Percentiles rank a stretch among this genome's conserved stretches.
phyloP scores from a whole-genome alignment of 2,888 invertebrate species.

The Acrobeloides nanus region DNA sequence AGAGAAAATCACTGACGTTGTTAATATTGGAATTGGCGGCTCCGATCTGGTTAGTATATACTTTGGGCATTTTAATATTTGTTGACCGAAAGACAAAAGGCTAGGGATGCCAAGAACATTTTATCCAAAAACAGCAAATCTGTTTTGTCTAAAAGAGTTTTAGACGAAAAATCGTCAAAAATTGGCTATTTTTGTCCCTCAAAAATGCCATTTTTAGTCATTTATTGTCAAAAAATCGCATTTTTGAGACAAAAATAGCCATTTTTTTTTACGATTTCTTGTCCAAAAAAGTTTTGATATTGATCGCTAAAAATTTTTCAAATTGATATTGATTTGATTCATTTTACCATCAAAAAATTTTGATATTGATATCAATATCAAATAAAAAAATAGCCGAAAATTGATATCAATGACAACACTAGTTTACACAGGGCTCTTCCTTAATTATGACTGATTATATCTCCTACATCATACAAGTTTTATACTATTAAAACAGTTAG shows the following conservation, averaged over 20 bases:
- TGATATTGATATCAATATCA: too few relatives aligned
- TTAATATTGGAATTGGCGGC: conserved; percentile 98
- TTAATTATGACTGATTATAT: background rate
- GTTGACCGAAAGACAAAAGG: background rate
- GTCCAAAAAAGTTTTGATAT: too few relatives aligned
- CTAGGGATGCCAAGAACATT: too few relatives aligned
- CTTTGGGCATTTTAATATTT: background rate
- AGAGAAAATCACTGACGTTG: conserved; percentile 86
- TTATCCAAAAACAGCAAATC: background rate
- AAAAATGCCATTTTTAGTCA: too few relatives aligned
- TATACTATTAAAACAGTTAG: background rate
- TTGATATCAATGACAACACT: too few relatives aligned
- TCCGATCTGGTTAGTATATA: conserved; percentile 69
- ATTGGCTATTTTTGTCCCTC: too few relatives aligned
- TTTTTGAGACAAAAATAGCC: too few relatives aligned
- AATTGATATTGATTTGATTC: conserved; percentile 4
- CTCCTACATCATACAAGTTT: too few relatives aligned
- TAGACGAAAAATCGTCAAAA: background rate
- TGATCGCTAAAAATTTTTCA: too few relatives aligned
- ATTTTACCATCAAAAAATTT: background rate
- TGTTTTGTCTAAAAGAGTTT: background rate
- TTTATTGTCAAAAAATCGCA: too few relatives aligned
- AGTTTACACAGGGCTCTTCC: background rate
- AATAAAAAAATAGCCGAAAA: background rate
- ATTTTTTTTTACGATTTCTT: too few relatives aligned